Conservation (phyloP, 1,140 invertebrate genomes). For the Phymastichus coffea region DNA sequence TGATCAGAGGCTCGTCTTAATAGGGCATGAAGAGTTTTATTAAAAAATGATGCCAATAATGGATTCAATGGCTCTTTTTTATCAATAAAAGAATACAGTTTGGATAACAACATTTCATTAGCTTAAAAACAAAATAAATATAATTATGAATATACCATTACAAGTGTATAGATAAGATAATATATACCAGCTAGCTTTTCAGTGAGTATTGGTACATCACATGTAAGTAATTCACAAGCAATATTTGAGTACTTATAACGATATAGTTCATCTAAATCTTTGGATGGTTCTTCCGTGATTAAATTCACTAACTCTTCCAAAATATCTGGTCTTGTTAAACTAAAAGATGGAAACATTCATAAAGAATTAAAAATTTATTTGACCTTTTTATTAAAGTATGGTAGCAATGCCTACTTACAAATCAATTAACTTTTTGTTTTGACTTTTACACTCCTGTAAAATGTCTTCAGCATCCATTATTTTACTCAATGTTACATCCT, state of each 20-base stretch:
- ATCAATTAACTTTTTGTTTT: slow-evolving; percentile 88
- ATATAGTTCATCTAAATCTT: slow-evolving; percentile 72
- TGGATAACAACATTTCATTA: slow-evolving; percentile 74
- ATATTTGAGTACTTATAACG: slow-evolving; percentile 91
- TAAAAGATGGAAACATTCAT: slow-evolving; percentile 54
- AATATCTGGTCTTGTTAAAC: slow-evolving; percentile 79
- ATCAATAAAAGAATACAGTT: slow-evolving; percentile 88
- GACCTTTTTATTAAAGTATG: not conserved
- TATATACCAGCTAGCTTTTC: slow-evolving; percentile 71
- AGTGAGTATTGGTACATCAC: slow-evolving; percentile 81
- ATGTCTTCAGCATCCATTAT: slow-evolving; percentile 93
- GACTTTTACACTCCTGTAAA: slow-evolving; percentile 91
- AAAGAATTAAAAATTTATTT: not conserved
- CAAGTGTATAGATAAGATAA: not conserved
- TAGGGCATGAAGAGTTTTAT: slow-evolving; percentile 87
- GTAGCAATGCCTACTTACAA: slow-evolving; percentile 71
- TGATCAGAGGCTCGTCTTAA: slow-evolving; percentile 77
- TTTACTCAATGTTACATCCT: slow-evolving; percentile 89
- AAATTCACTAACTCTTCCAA: slow-evolving; percentile 84
- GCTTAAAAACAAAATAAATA: slow-evolving; percentile 43
- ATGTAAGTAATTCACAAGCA: slow-evolving; percentile 91
- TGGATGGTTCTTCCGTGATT: slow-evolving; percentile 81
- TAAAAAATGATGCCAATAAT: slow-evolving; percentile 92
- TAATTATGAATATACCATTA: not conserved
- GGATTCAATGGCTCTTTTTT: slow-evolving; percentile 87